phyloP scores from a whole-genome alignment of 2,888 invertebrate genomes.

The Ennomos fuscantarius region DNA sequence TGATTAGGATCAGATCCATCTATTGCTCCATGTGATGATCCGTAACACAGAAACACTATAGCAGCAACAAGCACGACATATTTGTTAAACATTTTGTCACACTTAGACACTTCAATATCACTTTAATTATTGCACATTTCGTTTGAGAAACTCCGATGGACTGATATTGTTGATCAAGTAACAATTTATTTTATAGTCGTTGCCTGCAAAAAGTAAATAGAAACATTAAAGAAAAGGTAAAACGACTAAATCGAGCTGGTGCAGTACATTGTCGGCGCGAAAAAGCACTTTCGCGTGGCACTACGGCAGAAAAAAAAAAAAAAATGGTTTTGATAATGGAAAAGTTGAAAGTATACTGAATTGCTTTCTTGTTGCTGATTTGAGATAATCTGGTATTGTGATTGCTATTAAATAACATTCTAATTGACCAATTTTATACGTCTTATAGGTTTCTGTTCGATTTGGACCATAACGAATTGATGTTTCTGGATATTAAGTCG shows the following conservation, averaged over 20 bases:
- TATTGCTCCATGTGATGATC: constrained; percentile 51
- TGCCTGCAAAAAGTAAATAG: constrained; percentile 59
- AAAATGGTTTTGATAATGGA: constrained; percentile 46
- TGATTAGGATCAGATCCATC: constrained; percentile 53
- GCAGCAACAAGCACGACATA: constrained; percentile 51
- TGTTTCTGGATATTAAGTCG: too few relatives aligned
- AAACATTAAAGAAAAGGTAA: constrained; percentile 57
- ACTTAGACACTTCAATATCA: constrained; percentile 53
- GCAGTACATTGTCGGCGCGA: constrained; percentile 60
- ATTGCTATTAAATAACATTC: constrained; percentile 37
- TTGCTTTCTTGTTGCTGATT: constrained; percentile 41
- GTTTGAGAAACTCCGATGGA: constrained; percentile 50
- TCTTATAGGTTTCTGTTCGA: background rate
- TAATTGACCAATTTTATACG: constrained; percentile 5
- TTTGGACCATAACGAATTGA: too few relatives aligned
- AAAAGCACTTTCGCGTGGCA: constrained; percentile 61
- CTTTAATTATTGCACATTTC: constrained; percentile 60
- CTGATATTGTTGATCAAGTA: constrained; percentile 59
- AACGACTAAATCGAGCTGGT: constrained; percentile 56
- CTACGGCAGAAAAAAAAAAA: constrained; percentile 51
- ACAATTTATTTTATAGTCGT: constrained; percentile 74
- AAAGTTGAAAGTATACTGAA: constrained; percentile 56
- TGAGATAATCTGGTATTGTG: constrained; percentile 42
- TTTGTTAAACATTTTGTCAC: constrained; percentile 62
- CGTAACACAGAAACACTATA: constrained; percentile 57